phyloP scores from a whole-genome alignment of 2,797 vertebrate species.

The Fistularia commersonii region DNA sequence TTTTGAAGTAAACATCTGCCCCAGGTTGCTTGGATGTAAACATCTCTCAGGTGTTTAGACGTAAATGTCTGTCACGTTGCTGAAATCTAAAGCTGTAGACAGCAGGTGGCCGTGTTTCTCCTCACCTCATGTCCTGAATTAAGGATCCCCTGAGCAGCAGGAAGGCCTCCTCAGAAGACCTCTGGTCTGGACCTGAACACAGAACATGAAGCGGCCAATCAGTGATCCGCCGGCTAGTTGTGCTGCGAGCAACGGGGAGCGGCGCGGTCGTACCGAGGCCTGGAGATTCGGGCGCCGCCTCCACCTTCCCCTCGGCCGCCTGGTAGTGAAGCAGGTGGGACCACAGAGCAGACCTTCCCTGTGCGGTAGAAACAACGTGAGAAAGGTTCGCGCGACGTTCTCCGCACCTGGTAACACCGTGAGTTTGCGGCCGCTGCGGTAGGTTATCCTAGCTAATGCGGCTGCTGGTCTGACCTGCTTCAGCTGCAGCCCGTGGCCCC shows the following conservation, averaged over 20 bases:
- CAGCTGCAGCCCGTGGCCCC: conserved; percentile 93
- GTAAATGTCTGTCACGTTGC: no score
- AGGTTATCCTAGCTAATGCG: conserved; percentile 8
- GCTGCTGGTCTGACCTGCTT: conserved; percentile 84
- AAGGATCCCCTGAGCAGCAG: conserved; percentile 81
- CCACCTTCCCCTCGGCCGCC: conserved; percentile 84
- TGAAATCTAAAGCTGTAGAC: no score
- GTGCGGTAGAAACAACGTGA: conserved; percentile 24
- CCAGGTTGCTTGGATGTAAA: no score
- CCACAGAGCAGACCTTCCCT: conserved; percentile 97
- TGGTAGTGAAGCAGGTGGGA: conserved; percentile 96
- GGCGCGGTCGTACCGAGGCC: conserved; percentile 63
- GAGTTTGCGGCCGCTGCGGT: conserved; percentile 10
- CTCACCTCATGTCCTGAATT: conserved; percentile 92
- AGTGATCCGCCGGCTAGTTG: no score
- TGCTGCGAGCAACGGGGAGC: no score
- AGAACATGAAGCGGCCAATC: background rate
- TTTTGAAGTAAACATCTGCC: no score
- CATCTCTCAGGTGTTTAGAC: no score
- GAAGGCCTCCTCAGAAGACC: conserved; percentile 76
- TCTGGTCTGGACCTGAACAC: conserved; percentile 75
- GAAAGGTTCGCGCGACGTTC: no score
- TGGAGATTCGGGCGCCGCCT: conserved; percentile 80
- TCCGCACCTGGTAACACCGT: no score
- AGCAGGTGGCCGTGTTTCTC: no score